phyloP scores from a whole-genome alignment of 2,797 vertebrate genomes.

The Gila robusta region DNA sequence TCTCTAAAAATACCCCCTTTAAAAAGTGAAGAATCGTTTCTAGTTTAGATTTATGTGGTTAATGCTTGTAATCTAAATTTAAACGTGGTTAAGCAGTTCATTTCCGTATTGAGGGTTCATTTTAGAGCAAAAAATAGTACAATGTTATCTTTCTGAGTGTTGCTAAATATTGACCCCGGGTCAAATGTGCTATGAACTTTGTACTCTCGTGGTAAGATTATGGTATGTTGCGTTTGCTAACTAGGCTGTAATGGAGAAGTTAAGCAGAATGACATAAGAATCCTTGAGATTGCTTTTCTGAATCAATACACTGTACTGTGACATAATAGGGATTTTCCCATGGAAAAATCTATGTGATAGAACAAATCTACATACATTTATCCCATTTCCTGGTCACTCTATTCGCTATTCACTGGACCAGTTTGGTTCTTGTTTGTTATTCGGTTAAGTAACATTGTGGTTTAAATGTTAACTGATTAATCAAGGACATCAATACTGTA shows the following conservation, averaged over 20 bases:
- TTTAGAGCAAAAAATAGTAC: no score
- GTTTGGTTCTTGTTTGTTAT: neutral
- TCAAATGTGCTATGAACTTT: conserved; percentile 14
- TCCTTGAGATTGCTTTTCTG: neutral
- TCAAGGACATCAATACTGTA: neutral
- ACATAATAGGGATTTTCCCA: neutral
- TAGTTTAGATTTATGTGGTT: neutral
- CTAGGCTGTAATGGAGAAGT: conserved; percentile 17
- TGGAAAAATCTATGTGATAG: neutral
- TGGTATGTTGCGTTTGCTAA: conserved; percentile 20
- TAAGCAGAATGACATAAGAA: neutral
- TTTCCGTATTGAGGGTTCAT: neutral
- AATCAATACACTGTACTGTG: neutral
- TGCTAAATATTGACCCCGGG: neutral
- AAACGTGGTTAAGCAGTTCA: neutral
- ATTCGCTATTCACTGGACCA: neutral
- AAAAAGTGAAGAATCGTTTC: neutral
- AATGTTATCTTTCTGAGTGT: neutral
- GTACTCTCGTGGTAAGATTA: conserved; percentile 32
- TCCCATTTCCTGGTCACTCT: neutral
- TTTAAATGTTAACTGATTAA: neutral
- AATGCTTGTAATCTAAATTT: neutral
- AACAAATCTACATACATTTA: neutral
- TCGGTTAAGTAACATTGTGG: neutral
- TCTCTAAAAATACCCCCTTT: neutral